phyloP scores from a whole-genome alignment of 2,888 invertebrate species.

The Barypeithes pellucidus region DNA sequence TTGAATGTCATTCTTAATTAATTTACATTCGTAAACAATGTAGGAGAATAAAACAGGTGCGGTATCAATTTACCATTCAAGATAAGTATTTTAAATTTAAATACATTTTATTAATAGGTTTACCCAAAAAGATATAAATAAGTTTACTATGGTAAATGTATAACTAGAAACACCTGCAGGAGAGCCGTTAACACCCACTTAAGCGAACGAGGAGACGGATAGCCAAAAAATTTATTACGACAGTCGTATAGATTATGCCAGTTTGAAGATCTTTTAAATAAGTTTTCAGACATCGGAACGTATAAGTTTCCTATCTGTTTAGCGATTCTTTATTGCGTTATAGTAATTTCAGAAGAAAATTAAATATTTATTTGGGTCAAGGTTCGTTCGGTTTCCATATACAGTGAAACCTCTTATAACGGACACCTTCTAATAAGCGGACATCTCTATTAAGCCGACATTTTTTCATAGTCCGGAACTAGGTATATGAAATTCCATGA shows the following conservation, averaged over 20 bases:
- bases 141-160: conserved; percentile 20
- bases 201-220: conserved; percentile 17
- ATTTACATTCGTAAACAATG: conserved; percentile 5
- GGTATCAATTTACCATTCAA: conserved; percentile 16
- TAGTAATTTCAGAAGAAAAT: too few relatives aligned
- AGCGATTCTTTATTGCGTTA: background rate
- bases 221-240: conserved; percentile 26
- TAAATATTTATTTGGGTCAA: too few relatives aligned
- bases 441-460: too few relatives aligned
- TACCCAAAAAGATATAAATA: conserved; percentile 30
- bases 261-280: background rate
- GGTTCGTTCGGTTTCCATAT: too few relatives aligned
- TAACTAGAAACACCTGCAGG: conserved; percentile 28
- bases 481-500: too few relatives aligned
- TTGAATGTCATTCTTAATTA: background rate
- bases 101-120: conserved; percentile 7
- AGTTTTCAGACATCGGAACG: background rate
- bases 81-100: conserved; percentile 14
- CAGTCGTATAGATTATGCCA: conserved; percentile 20
- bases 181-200: conserved; percentile 30
- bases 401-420: too few relatives aligned
- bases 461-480: too few relatives aligned
- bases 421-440: too few relatives aligned
- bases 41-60: conserved; percentile 20
- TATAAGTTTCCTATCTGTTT: background rate